Percentiles rank a stretch among this genome's conserved stretches.
Evolutionary conservation across 2,797 vertebrate species (phyloP).

Genomic region (Sarcoramphus papa): DNA sequence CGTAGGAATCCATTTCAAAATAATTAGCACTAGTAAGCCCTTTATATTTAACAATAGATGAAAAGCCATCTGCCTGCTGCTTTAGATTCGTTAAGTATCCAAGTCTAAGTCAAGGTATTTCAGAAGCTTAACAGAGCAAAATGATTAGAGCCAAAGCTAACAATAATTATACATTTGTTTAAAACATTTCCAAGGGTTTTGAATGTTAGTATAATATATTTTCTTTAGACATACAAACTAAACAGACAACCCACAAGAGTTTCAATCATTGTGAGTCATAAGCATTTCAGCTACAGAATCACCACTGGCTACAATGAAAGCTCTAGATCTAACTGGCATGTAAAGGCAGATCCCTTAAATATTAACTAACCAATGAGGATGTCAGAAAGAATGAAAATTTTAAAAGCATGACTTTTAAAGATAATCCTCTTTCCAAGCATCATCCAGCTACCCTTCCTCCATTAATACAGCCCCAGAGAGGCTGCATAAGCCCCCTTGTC

Average conservation of each 20-base stretch:
- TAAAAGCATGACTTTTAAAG: neutral
- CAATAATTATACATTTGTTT: neutral
- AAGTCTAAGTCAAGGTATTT: constrained; percentile 9
- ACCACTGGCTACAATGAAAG: neutral
- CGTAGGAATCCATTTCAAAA: constrained; percentile 43
- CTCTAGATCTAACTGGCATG: neutral
- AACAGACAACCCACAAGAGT: neutral
- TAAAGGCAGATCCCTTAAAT: neutral
- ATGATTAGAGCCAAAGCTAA: neutral
- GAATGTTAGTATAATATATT: neutral
- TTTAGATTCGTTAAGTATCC: neutral
- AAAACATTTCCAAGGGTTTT: neutral
- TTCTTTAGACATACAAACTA: neutral
- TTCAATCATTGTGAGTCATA: neutral
- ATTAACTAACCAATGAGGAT: neutral
- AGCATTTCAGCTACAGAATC: neutral
- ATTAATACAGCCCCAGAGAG: neutral
- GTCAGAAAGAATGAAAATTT: neutral
- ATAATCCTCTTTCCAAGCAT: neutral
- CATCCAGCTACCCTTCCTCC: neutral
- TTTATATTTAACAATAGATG: constrained; percentile 55
- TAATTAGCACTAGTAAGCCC: constrained; percentile 51
- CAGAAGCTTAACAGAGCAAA: constrained; percentile 16
- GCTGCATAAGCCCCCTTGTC: neutral
- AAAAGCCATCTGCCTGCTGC: constrained; percentile 39